These are phyloP conservation scores for Aphis craccivora DNA, from an alignment of 1,140 invertebrate genomes.

Conservation along the genomic window DNA sequence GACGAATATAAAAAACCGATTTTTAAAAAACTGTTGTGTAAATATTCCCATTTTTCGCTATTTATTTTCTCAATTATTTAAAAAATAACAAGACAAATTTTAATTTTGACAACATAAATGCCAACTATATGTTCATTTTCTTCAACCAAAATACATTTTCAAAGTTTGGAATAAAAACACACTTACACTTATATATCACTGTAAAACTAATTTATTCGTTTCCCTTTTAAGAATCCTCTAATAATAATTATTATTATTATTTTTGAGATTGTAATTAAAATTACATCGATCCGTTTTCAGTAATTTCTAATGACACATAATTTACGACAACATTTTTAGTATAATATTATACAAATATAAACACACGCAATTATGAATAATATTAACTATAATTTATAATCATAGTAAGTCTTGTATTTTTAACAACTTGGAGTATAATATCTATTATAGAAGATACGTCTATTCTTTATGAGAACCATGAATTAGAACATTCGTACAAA, in stretches of 20 bases:
- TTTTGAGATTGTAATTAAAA: background rate
- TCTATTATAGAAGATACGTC: background rate
- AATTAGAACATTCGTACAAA: background rate
- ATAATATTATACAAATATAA: background rate
- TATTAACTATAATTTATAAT: background rate
- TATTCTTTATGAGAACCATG: background rate
- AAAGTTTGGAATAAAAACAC: too few relatives aligned
- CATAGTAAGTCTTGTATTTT: background rate
- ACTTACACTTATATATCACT: background rate
- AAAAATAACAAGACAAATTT: too few relatives aligned
- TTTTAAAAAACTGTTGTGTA: too few relatives aligned
- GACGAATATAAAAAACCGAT: too few relatives aligned
- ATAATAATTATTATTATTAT: background rate
- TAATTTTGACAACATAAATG: too few relatives aligned
- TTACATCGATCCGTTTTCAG: background rate
- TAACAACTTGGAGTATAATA: background rate
- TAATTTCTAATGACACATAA: background rate
- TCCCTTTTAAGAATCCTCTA: background rate
- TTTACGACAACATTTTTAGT: background rate
- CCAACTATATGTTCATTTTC: too few relatives aligned
- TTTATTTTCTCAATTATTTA: too few relatives aligned
- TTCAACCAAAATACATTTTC: too few relatives aligned
- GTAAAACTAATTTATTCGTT: background rate
- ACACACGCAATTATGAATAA: background rate
- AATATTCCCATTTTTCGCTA: too few relatives aligned